A percentile compares a stretch with the other conserved stretches of the same genome.
Evolutionary conservation across 2,888 invertebrate genomes (phyloP).

Genomic region (Sturmia bella): DNA sequence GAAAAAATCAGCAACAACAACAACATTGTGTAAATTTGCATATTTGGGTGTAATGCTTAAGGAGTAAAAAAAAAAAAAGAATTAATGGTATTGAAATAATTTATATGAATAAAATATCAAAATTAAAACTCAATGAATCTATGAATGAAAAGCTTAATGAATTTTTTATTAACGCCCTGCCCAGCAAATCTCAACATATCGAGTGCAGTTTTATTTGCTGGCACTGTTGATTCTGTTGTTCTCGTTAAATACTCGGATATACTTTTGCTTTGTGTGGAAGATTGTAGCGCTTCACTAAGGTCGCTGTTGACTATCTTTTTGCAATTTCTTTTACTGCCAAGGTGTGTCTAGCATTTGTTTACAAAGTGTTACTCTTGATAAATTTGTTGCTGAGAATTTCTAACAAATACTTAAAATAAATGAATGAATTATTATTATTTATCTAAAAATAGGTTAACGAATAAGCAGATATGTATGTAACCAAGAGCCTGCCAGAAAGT

Average conservation of each 20-base stretch:
- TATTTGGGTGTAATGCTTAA: constrained; percentile 60
- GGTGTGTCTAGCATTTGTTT: constrained; percentile 56
- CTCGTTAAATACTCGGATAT: too few relatives aligned
- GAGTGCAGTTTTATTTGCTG: neutral
- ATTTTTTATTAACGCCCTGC: neutral
- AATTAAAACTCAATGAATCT: constrained; percentile 16
- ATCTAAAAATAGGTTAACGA: constrained; percentile 9
- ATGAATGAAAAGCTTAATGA: constrained; percentile 33
- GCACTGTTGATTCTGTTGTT: neutral
- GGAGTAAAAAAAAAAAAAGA: neutral
- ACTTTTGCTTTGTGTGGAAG: too few relatives aligned
- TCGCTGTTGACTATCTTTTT: neutral
- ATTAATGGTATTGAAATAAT: constrained; percentile 44
- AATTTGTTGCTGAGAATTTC: constrained; percentile 37
- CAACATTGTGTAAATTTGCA: constrained; percentile 49
- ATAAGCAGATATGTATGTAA: neutral
- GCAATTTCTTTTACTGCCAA: neutral
- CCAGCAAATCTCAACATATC: neutral
- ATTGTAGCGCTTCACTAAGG: neutral
- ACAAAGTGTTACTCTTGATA: constrained; percentile 39
- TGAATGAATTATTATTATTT: constrained; percentile 38
- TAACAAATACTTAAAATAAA: constrained; percentile 29
- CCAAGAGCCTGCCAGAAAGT: neutral
- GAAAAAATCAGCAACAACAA: constrained; percentile 23
- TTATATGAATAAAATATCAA: neutral